A percentile compares a stretch with the other conserved stretches of the same genome.
Evolutionary conservation across 2,797 vertebrate genomes (phyloP).

Genomic region (Ctenopoma multispine): DNA sequence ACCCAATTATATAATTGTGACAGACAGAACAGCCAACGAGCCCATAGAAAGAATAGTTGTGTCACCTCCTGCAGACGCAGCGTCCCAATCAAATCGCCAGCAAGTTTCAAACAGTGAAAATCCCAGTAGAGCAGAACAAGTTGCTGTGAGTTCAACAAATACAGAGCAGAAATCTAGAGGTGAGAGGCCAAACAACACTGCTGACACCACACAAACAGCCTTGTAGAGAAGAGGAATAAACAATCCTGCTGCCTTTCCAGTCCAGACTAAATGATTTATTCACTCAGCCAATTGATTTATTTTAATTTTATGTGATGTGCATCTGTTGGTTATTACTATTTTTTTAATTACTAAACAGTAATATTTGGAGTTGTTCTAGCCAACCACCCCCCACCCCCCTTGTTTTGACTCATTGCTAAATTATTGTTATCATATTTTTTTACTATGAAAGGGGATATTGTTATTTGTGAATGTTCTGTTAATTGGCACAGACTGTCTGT

Average conservation of each 20-base stretch:
- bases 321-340: not conserved
- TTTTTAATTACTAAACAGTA: slow-evolving; percentile 13
- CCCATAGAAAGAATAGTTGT: slow-evolving; percentile 73
- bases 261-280: not conserved
- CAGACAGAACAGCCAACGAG: slow-evolving; percentile 75
- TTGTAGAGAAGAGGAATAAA: slow-evolving; percentile 62
- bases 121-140: slow-evolving; percentile 47
- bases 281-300: no score
- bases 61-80: slow-evolving; percentile 53
- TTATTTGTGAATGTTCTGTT: slow-evolving; percentile 12
- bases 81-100: slow-evolving; percentile 61
- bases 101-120: not conserved
- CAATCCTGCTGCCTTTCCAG: not conserved
- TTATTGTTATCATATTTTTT: slow-evolving; percentile 32
- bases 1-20: slow-evolving; percentile 68
- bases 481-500: not conserved
- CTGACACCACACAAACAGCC: slow-evolving; percentile 78
- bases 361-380: slow-evolving; percentile 13
- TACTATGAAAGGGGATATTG: not conserved
- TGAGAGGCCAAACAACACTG: slow-evolving; percentile 64
- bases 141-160: slow-evolving; percentile 43
- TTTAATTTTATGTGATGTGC: not conserved
- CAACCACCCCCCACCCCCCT: not conserved
- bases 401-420: slow-evolving; percentile 33
- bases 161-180: slow-evolving; percentile 73